Base-by-base conservation (phyloP, 2,113 vertebrate species). In the Urocolius indicus region DNA sequence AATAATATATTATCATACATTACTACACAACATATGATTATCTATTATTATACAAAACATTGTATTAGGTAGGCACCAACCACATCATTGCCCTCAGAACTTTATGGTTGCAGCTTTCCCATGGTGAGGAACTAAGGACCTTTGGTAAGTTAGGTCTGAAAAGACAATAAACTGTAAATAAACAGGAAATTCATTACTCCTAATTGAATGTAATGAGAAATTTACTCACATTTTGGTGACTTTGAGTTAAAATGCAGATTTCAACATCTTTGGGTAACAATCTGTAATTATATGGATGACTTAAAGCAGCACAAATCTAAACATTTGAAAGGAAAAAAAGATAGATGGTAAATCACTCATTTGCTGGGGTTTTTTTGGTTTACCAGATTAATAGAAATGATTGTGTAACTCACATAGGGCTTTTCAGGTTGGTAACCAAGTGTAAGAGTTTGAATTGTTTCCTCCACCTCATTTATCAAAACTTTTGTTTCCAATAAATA, bases 401-500 rank as follows among this genome's bases (percentile, higher is more conserved):
- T 81, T 82, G 2, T 38, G 9, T 57, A 80, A 98, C 99, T 98
- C 94, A 99, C 98, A 74, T 98, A 98, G 61, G 97, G 98, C 26
- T 95, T 98, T 27, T 98, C 96, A 14, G 97, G 94, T 55, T 95
- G 96, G 62, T 98, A 98, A 84, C 98, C 97, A 23, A 99, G 83
- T 38, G 96, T 98, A n/a, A 98, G 80, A 3, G 98, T 98, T 89
- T 99, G 98, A 89, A 98, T 24, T 51, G 94, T 92, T 91, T 99
- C 98, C 57, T 97, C 97, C 62, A 88, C 89, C 20, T 51, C 93
- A 22, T 98, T 95, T 72, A 99, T 95, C 90, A 97, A 59, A 54
- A 98, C 94, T 91, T 98, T 98, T 4, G 98, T 99, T 95, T 99
- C 98, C 94, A 99, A 96, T n/a, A 97, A 92, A 65, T 98, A 98